These are phyloP conservation scores for Anthopleura xanthogrammica DNA, from an alignment of 92 coral and sea anemone genomes.

Conservation along the genomic window DNA sequence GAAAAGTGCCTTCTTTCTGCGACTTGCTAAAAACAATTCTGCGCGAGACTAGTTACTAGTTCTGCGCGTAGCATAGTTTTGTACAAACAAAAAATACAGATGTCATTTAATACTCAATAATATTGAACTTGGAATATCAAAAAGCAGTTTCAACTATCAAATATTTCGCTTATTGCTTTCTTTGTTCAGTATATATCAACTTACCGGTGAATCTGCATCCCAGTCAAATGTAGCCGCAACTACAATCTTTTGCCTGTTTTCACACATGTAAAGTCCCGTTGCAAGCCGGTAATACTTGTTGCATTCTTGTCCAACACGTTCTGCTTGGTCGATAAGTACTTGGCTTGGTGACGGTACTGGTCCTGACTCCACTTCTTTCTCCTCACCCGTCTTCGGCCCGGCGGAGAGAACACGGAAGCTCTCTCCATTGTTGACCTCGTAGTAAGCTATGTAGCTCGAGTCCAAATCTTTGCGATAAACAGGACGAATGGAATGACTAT, in stretches of 20 bases:
- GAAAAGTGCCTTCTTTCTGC: too few relatives aligned
- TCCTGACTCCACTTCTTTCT: not conserved
- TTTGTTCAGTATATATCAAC: not conserved
- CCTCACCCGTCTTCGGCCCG: not conserved
- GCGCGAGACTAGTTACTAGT: too few relatives aligned
- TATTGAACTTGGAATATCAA: too few relatives aligned
- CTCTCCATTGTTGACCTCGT: constrained; percentile 1
- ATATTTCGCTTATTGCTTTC: too few relatives aligned
- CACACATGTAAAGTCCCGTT: constrained; percentile 6
- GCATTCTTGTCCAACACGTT: not conserved
- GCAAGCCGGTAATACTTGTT: not conserved
- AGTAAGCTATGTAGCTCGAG: not conserved
- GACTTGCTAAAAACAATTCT: too few relatives aligned
- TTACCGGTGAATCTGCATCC: constrained; percentile 17
- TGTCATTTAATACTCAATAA: too few relatives aligned
- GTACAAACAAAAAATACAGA: too few relatives aligned
- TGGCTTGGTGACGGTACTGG: not conserved
- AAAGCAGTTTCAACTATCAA: not conserved
- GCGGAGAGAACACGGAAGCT: not conserved
- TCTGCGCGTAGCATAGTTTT: too few relatives aligned
- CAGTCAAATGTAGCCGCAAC: constrained; percentile 28
- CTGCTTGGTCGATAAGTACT: not conserved
- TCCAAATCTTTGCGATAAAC: constrained; percentile 5
- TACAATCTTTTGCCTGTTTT: constrained; percentile 3
- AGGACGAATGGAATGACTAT: not conserved